These are phyloP conservation scores for Tachina lurida DNA, from an alignment of 2,888 invertebrate genomes.

Conservation along the genomic window DNA sequence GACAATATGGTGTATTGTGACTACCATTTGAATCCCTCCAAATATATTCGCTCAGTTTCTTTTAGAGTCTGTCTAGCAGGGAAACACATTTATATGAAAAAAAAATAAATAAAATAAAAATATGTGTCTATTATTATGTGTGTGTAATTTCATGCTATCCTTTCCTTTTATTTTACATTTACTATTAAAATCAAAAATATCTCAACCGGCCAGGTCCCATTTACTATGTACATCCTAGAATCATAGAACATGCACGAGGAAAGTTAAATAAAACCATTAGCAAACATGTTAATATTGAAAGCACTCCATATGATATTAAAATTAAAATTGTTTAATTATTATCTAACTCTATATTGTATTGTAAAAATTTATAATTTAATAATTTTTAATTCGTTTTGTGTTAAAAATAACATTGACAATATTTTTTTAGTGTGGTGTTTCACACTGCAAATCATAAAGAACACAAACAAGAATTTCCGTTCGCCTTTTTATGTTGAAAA, in stretches of 20 bases:
- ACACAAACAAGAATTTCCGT: too few relatives aligned
- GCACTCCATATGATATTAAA: slow-evolving; percentile 82
- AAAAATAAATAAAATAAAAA: slow-evolving; percentile 17
- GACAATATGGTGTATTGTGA: too few relatives aligned
- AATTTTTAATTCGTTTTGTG: slow-evolving; percentile 8
- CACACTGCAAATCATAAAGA: slow-evolving; percentile 1
- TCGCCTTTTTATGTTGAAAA: too few relatives aligned
- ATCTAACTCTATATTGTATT: slow-evolving; percentile 16
- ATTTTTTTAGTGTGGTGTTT: slow-evolving; percentile 21
- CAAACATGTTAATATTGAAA: slow-evolving; percentile 80
- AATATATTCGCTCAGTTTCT: background rate
- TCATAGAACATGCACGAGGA: slow-evolving; percentile 81
- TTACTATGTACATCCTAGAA: slow-evolving; percentile 80
- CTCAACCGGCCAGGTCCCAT: slow-evolving; percentile 75
- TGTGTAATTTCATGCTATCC: slow-evolving; percentile 68
- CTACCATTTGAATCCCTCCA: too few relatives aligned
- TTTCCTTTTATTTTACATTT: slow-evolving; percentile 66
- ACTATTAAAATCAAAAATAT: slow-evolving; percentile 50
- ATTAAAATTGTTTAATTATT: slow-evolving; percentile 81
- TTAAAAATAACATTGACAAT: slow-evolving; percentile 17
- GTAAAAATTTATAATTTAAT: slow-evolving; percentile 26
- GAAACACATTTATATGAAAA: background rate
- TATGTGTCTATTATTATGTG: slow-evolving; percentile 49
- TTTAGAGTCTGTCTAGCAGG: slow-evolving; percentile 2
- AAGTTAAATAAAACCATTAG: slow-evolving; percentile 78